Evolutionary conservation across 2,113 vertebrate species (phyloP), one percentile per base, ranked within the genome.

Genomic region (Phyllopteryx taeniolatus): DNA sequence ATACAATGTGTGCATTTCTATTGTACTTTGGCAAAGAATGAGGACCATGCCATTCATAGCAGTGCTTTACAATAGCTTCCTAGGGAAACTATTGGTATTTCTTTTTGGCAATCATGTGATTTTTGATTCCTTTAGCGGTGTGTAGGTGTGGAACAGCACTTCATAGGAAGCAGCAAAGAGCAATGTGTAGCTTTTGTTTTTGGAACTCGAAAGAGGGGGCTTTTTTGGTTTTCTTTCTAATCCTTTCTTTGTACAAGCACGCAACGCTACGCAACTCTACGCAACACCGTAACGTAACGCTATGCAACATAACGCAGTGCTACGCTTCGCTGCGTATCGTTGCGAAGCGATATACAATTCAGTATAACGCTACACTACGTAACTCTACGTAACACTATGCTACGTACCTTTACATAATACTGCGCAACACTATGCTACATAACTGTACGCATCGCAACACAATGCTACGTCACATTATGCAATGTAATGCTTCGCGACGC

Each of bases 71-170:
- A 86, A 61, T 76, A 70, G 60, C 76, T 59, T 60, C 68, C 81
- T 11, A 70, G 78, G 79, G 68, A 44, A 71, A 64, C 19, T 60
- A n/a, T 59, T 70, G 35, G 68, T 59, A 83, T 71, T 49, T 67
- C 73, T 68, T 73, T 76, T 73, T 73, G 73, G 79, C 71, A 75
- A 56, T 73, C 68, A 19, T 72, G 74, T 70, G 22, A 61, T 44
- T 65, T 53, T 64, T 27, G 56, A 69, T 70, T 82, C 70, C 53
- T 65, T 82, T 66, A 62, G 70, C 81, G 83, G 84, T 90, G 83
- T 69, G 22, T 84, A 70, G 88, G 86, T 88, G 87, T 88, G 85
- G 87, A 87, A 87, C 83, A 86, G 79, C 79, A 85, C 46, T 70
- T 68, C 67, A 72, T 73, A 12, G 72, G 63, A 81, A 77, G 80